Evolutionary conservation across 2,888 invertebrate genomes (phyloP).

Genomic region (Hemicrepidius hirtus): DNA sequence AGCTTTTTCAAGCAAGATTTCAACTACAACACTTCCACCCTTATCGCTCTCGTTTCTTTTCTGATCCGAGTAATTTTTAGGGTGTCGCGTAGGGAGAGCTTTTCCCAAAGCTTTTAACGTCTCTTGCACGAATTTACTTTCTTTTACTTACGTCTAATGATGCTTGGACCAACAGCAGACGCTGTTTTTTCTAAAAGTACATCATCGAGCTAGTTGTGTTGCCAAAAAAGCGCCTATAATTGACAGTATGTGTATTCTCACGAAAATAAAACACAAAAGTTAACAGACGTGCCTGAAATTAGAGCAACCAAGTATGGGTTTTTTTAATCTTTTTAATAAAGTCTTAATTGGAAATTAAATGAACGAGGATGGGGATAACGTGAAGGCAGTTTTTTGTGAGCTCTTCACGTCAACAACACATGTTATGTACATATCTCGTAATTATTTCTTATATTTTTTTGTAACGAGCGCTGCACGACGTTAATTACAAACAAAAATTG

Average conservation of each 20-base stretch:
- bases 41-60: slow-evolving; percentile 16
- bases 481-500: slow-evolving; percentile 18
- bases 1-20: slow-evolving; percentile 22
- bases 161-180: slow-evolving; percentile 29
- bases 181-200: slow-evolving; percentile 19
- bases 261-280: not conserved
- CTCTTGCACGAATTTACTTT: slow-evolving; percentile 38
- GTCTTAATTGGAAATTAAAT: slow-evolving; percentile 17
- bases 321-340: not conserved
- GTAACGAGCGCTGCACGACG: not conserved
- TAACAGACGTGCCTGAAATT: not conserved
- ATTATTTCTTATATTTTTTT: slow-evolving; percentile 16
- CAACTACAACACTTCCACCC: slow-evolving; percentile 26
- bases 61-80: not conserved
- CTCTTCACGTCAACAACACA: slow-evolving; percentile 9
- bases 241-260: not conserved
- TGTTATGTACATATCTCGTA: slow-evolving; percentile 20
- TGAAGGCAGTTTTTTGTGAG: slow-evolving; percentile 1
- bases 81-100: slow-evolving; percentile 6
- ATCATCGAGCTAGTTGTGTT: slow-evolving; percentile 10
- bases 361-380: not conserved
- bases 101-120: slow-evolving; percentile 38
- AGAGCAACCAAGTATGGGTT: not conserved
- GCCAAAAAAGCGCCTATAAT: slow-evolving; percentile 20
- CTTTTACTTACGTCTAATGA: slow-evolving; percentile 44